These are phyloP conservation scores for Rhea pennata DNA, from an alignment of 2,113 vertebrate species.

Conservation along the genomic window DNA sequence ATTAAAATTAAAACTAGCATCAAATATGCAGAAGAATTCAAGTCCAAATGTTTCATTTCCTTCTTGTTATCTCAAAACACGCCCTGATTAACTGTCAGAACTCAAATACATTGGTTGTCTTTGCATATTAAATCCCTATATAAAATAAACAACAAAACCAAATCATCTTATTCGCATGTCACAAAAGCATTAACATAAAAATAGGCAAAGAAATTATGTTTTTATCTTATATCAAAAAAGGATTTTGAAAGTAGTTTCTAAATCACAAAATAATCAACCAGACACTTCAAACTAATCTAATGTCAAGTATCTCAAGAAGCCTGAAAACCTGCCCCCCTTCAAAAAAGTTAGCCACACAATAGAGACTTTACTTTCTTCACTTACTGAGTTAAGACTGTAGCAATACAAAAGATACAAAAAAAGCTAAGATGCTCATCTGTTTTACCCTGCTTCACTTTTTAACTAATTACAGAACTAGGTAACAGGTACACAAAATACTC, in stretches of 20 bases:
- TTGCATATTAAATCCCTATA: not conserved
- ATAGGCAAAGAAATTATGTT: not conserved
- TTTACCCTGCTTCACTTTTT: not conserved
- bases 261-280: not conserved
- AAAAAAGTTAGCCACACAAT: not conserved
- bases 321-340: not conserved
- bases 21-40: constrained; percentile 5
- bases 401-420: not conserved
- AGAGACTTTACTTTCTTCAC: not conserved
- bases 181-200: not conserved
- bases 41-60: not conserved
- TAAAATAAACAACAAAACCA: not conserved
- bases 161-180: not conserved
- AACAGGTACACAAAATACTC: not conserved
- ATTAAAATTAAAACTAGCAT: constrained; percentile 43
- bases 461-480: not conserved
- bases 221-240: not conserved
- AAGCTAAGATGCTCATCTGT: not conserved
- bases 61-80: not conserved
- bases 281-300: not conserved
- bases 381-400: not conserved
- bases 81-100: not conserved
- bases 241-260: not conserved
- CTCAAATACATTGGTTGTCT: not conserved
- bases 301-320: not conserved